These are phyloP conservation scores for Charaxes varanes DNA, from an alignment of 1,140 invertebrate species.

Conservation along the genomic window DNA sequence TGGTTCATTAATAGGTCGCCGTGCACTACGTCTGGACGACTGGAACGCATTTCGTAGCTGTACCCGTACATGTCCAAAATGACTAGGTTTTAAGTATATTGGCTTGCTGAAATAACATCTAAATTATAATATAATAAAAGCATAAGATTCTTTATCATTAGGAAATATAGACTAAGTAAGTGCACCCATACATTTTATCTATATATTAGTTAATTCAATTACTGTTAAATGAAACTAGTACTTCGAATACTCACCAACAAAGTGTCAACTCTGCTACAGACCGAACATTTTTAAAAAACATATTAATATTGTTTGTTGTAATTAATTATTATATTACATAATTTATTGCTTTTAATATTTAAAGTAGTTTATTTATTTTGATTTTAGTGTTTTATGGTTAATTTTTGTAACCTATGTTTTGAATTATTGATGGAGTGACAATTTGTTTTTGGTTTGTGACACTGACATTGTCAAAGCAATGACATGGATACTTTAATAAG, in stretches of 20 bases:
- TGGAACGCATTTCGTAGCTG: slow-evolving; percentile 49
- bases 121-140: not conserved
- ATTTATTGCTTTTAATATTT: not conserved
- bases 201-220: not conserved
- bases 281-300: slow-evolving; percentile 60
- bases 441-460: no score
- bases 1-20: slow-evolving; percentile 29
- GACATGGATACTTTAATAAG: no score
- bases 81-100: slow-evolving; percentile 27
- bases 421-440: no score
- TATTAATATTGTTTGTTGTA: slow-evolving; percentile 32
- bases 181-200: not conserved
- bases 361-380: not conserved
- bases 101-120: slow-evolving; percentile 40
- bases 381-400: slow-evolving; percentile 4
- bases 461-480: no score
- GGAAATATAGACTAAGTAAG: no score
- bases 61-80: slow-evolving; percentile 31
- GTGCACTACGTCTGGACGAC: slow-evolving; percentile 30
- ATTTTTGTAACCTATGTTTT: slow-evolving; percentile 12
- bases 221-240: not conserved
- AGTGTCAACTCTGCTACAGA: slow-evolving; percentile 43
- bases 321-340: slow-evolving; percentile 18
- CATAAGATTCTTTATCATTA: no score
- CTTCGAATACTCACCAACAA: slow-evolving; percentile 39